Evolutionary conservation across 1,140 invertebrate species (phyloP), one percentile per base, ranked within the genome.

Genomic region (Nomia melanderi): DNA sequence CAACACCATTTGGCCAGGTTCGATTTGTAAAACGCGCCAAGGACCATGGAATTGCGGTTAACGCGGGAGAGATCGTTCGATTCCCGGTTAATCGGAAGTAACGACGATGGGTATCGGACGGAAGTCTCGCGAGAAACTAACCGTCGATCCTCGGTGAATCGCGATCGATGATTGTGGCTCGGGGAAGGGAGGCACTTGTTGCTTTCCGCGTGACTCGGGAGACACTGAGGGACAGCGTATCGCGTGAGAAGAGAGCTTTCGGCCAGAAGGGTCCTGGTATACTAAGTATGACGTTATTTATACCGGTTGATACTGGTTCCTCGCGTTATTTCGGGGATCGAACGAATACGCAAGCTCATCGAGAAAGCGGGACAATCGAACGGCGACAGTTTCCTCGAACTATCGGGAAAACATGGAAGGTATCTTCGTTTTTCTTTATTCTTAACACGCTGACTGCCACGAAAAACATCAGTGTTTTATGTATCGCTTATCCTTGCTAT

Each of bases 201-300:
- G 83, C 83, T 78, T 54, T 50, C 12, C 54, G 67, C 74, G 59
- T 77, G 69, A 81, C 57, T 63, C 60, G 71, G 53, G 60, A 81
- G 65, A 77, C 39, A 84, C 83, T 84, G 83, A 84, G 60, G 60
- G 31, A 44, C 41, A 17, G 72, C 57, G 27, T 65, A 36, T 41
- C 70, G 66, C n/a, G 47, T n/a, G n/a, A n/a, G 47, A 20, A n/a
- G 47, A 25, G 53, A 54, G 53, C 17, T 76, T 44, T n/a, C 14
- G n/a, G 56, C 36, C 29, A 66, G 41, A 57, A 71, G 53, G 50
- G 59, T 65, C 63, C 31, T 63, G 57, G 56, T 53, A 54, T 67
- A 57, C 41, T 44, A 54, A n/a, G 31, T 39, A 29, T 75, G 76
- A 75, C 67, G 81, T 83, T 82, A 84, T 76, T 83, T 83, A 71